Evolutionary conservation across 2,113 vertebrate genomes (phyloP).

Genomic region (Pseudorhombus dupliciocellatus): DNA sequence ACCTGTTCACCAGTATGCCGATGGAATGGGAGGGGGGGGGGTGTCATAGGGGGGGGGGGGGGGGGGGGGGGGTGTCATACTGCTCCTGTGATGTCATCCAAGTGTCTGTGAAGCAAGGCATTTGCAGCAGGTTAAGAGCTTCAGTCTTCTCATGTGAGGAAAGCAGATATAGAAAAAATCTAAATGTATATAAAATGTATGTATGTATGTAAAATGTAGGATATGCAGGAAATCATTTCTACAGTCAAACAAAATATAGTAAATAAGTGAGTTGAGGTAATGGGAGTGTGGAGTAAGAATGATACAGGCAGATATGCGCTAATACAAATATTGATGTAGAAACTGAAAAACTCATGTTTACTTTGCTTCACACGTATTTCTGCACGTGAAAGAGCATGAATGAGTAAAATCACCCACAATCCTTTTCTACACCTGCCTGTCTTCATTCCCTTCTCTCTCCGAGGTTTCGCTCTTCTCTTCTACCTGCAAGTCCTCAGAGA

Average conservation of each 20-base stretch:
- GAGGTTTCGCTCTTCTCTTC: slow-evolving; percentile 34
- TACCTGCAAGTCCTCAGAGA: slow-evolving; percentile 30
- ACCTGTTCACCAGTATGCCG: too few species aligned
- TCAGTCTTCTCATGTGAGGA: background rate
- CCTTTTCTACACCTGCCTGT: slow-evolving; percentile 24
- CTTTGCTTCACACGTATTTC: slow-evolving; percentile 9
- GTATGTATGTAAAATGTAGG: too few species aligned
- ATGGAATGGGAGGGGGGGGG: too few species aligned
- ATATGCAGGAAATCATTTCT: too few species aligned
- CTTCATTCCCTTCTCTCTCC: slow-evolving; percentile 18
- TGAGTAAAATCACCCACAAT: slow-evolving; percentile 4
- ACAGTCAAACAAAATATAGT: too few species aligned
- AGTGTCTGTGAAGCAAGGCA: too few species aligned
- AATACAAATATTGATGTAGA: background rate
- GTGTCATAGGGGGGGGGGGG: too few species aligned
- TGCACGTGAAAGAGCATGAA: slow-evolving; percentile 12
- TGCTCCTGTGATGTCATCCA: too few species aligned
- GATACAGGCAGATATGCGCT: background rate
- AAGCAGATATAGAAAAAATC: background rate
- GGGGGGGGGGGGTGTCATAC: too few species aligned
- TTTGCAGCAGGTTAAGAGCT: background rate
- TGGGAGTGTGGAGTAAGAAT: too few species aligned
- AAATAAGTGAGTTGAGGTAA: too few species aligned
- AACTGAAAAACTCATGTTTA: background rate
- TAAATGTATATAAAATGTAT: too few species aligned